Percentiles rank a stretch among this genome's conserved stretches.
Conservation (phyloP, 2,797 vertebrate species). For the Crocidura indochinensis region DNA sequence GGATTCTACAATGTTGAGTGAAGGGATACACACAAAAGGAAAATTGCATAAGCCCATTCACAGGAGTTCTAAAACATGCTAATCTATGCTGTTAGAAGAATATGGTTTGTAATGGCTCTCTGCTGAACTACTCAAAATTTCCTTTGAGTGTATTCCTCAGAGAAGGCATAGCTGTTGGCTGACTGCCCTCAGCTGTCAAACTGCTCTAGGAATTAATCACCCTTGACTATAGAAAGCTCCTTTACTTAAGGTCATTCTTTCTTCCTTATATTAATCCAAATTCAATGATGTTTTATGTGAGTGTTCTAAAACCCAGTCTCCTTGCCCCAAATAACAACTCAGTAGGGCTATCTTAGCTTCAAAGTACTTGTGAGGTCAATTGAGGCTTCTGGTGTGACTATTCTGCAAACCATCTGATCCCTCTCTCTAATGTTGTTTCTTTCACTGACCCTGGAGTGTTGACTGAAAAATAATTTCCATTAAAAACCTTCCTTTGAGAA, state of each 20-base stretch:
- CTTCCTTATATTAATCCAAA: background rate
- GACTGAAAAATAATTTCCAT: background rate
- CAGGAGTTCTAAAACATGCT: background rate
- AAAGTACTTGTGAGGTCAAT: background rate
- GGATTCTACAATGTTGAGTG: background rate
- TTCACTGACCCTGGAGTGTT: background rate
- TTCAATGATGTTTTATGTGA: background rate
- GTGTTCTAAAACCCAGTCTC: background rate
- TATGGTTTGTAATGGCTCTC: background rate
- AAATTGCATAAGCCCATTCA: background rate
- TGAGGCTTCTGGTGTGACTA: background rate
- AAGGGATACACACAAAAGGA: background rate
- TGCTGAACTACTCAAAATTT: background rate
- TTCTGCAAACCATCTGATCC: background rate
- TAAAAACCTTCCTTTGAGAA: background rate
- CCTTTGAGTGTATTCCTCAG: background rate
- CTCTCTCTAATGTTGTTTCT: background rate
- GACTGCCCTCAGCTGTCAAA: background rate
- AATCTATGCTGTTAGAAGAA: background rate
- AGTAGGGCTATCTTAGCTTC: background rate
- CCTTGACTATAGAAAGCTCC: background rate
- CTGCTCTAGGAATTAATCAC: background rate
- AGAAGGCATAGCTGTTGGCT: background rate
- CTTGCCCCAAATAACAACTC: background rate
- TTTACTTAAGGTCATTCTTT: background rate